Evolutionary conservation across 1,140 invertebrate genomes (phyloP).

Genomic region (Neodiprion virginianus): DNA sequence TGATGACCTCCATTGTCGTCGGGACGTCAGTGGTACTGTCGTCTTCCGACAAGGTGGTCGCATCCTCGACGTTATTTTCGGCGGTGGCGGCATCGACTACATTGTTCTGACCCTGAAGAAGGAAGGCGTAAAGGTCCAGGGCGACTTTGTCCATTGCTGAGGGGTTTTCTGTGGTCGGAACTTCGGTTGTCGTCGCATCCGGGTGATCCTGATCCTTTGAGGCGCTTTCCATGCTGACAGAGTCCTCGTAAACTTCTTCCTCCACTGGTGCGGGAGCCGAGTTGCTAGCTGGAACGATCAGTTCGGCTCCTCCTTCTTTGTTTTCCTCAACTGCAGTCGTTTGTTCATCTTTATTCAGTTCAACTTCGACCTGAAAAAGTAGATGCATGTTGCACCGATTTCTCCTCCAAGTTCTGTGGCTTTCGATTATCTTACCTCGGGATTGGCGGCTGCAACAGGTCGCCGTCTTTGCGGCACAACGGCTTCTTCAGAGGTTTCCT

Average conservation of each 20-base stretch:
- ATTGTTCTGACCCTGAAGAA: constrained; percentile 75
- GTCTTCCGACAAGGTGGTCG: constrained; percentile 54
- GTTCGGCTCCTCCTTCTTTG: constrained; percentile 28
- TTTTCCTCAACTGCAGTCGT: constrained; percentile 29
- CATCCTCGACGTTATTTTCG: constrained; percentile 42
- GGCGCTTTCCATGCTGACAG: constrained; percentile 24
- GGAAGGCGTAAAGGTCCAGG: constrained; percentile 78
- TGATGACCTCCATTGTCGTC: constrained; percentile 65
- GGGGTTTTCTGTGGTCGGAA: constrained; percentile 63
- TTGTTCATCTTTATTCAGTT: constrained; percentile 45
- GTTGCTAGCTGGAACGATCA: constrained; percentile 15
- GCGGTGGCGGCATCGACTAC: constrained; percentile 61
- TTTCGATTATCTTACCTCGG: constrained; percentile 36
- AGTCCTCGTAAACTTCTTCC: constrained; percentile 9
- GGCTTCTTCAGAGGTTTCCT: constrained; percentile 45
- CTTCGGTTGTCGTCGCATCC: constrained; percentile 58
- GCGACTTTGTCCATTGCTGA: constrained; percentile 81
- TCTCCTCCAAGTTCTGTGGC: constrained; percentile 1
- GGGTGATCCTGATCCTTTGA: constrained; percentile 34
- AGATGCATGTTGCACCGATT: neutral
- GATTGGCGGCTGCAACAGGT: constrained; percentile 27
- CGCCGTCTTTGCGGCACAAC: constrained; percentile 39
- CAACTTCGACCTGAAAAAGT: constrained; percentile 35
- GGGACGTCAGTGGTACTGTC: constrained; percentile 66
- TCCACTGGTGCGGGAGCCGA: constrained; percentile 3